Evolutionary conservation across 1,140 invertebrate genomes (phyloP).

Genomic region (Bombus terrestris): DNA sequence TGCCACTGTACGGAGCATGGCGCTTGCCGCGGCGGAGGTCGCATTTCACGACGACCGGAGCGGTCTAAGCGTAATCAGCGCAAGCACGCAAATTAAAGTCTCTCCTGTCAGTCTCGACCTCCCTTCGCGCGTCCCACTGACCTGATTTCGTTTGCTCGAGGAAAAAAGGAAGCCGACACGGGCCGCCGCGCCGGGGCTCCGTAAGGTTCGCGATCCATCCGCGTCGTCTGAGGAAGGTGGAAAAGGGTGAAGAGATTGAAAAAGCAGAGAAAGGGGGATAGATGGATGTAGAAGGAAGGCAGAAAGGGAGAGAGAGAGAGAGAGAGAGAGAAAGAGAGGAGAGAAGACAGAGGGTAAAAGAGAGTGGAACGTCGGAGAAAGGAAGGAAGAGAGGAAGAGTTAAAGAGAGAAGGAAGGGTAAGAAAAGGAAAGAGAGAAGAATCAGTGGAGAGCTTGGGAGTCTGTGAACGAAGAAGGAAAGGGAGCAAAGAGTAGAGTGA

Average conservation of each 20-base stretch:
- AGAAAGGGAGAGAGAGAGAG: neutral
- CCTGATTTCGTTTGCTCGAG: conserved; percentile 70
- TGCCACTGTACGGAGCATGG: neutral
- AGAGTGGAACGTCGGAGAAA: conserved; percentile 21
- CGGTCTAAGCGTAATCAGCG: conserved; percentile 61
- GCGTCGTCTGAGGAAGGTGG: neutral
- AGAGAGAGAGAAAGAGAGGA: conserved; percentile 36
- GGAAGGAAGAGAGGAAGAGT: neutral
- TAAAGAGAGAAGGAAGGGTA: neutral
- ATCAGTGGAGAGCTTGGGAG: conserved; percentile 5
- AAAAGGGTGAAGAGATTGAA: neutral
- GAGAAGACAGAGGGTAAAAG: conserved; percentile 25
- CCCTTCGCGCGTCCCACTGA: conserved; percentile 74
- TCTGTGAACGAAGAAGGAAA: conserved; percentile 18
- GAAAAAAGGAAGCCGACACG: conserved; percentile 23
- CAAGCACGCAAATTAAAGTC: conserved; percentile 69
- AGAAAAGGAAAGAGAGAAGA: conserved; percentile 48
- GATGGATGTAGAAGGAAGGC: neutral
- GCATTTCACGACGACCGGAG: conserved; percentile 42
- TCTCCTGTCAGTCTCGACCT: conserved; percentile 48
- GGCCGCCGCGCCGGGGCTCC: neutral
- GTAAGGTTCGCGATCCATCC: conserved; percentile 16
- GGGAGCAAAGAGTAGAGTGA: neutral
- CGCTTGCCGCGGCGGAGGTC: neutral
- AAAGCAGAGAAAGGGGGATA: neutral